Evolutionary conservation across 2,888 invertebrate genomes (phyloP), one percentile per base, ranked within the genome.

Genomic region (Tachina fera): DNA sequence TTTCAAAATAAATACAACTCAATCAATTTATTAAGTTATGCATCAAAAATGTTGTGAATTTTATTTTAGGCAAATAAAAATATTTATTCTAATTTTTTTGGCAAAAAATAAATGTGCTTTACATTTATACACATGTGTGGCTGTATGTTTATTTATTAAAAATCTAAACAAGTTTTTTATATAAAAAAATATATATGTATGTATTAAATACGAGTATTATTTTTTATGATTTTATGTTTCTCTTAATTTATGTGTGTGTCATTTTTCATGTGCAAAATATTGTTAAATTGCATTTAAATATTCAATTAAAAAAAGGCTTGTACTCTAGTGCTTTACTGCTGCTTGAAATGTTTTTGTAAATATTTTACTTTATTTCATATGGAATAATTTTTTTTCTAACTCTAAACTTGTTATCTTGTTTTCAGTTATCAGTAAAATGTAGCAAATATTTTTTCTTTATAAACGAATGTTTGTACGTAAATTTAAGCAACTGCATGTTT

Each of bases 221-320:
- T 70, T 61, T 16, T 10, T 13, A 49, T 14, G 11, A 22, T 45
- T n/a, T 63, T 31, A 16, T 9, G 49, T 19, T 67, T 9, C 51
- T 47, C 13, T 67, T 14, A 47, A 45, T 81, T 45, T 61, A 39
- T 70, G 43, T 72, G 65, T 78, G 31, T 86, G 79, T 86, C 79
- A 83, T 60, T 76, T 78, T 83, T 86, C 86, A 86, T 83, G 86
- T 86, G 83, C 86, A 86, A 86, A 86, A 83, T 86, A 86, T 86
- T 83, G 83, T 86, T 86, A 86, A 86, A 86, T 83, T 86, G 76
- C 83, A 83, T 86, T 83, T 83, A 86, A 86, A 86, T 86, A 86
- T 86, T 86, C 86, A 86, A 86, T 86, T 86, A 86, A 83, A 79
- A 83, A 65, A 78, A 83, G 60, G 60, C 67, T 85, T 49, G 80